A percentile compares a stretch with the other conserved stretches of the same genome.
phyloP scores from a whole-genome alignment of 2,888 invertebrate species.

The Agriopis aurantiaria region DNA sequence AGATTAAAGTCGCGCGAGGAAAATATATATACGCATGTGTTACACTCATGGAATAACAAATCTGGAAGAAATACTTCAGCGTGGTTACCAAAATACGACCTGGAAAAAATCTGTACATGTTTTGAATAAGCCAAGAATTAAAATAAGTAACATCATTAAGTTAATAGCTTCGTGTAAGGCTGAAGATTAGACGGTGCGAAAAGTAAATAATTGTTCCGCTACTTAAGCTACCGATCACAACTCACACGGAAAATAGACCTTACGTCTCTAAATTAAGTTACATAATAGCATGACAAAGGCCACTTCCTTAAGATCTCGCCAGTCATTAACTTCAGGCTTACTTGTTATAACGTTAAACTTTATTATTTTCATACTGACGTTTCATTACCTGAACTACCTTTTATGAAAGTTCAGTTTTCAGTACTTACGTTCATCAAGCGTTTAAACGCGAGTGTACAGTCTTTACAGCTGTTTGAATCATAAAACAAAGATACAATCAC shows the following conservation, averaged over 20 bases:
- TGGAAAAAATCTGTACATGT: constrained; percentile 9
- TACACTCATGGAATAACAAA: constrained; percentile 14
- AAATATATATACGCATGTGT: constrained; percentile 11
- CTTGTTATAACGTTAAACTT: constrained; percentile 41
- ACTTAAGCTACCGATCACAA: constrained; percentile 32
- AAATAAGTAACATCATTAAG: constrained; percentile 31
- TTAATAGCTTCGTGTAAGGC: constrained; percentile 38
- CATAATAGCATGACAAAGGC: constrained; percentile 21
- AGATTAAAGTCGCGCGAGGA: constrained; percentile 31
- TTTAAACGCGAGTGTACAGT: constrained; percentile 24
- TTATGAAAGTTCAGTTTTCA: constrained; percentile 27
- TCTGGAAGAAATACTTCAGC: neutral
- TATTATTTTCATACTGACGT: constrained; percentile 31
- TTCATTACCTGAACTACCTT: constrained; percentile 29
- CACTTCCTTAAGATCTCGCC: constrained; percentile 36
- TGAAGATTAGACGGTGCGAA: constrained; percentile 42
- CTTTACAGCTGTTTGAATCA: constrained; percentile 24
- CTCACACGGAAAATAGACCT: constrained; percentile 31
- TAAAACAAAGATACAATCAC: constrained; percentile 33
- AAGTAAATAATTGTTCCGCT: constrained; percentile 46
- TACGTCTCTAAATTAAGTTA: constrained; percentile 29
- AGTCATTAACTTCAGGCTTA: constrained; percentile 41
- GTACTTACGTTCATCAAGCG: constrained; percentile 26
- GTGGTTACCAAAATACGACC: neutral
- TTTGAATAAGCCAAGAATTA: constrained; percentile 11